Evolutionary conservation across 1,140 invertebrate genomes (phyloP), one percentile per base, ranked within the genome.

Genomic region (Hermetia illucens): DNA sequence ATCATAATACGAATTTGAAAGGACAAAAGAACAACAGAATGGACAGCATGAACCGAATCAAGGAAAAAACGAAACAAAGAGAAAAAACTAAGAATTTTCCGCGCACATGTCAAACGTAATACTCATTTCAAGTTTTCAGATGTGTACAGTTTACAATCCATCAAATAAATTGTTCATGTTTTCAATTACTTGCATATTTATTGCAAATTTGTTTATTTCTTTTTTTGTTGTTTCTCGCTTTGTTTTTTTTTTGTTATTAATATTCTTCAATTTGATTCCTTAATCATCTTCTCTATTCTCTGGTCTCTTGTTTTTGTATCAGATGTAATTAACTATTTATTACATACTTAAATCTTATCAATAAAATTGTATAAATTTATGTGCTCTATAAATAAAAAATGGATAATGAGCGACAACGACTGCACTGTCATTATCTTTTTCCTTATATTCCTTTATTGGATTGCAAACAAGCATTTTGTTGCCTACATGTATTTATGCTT

Each of bases 151-250:
- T 3, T 16, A 5, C 4, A n/a, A 30, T 16, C 4, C 10, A 4
- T 16, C 27, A 34, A 36, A 25, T 21, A 36, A 40, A 35, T 17
- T 21, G 35, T 25, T 19, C 22, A 35, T 27, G 20, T 32, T 34
- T 24, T 30, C 29, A 25, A 25, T 30, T 5, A 30, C 13, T 30
- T 30, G 17, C 13, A 4, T 30, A 13, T 34, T n/a, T 21, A 10
- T n/a, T 29, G 8, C 24, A 38, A 17, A 1, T n/a, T n/a, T n/a
- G n/a, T n/a, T 36, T 40, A 29, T 40, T 35, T 34, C 20, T 30
- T 5, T 25, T 13, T 21, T 19, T 33, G 21, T 40, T 30, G 29
- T 13, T 24, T 8, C 24, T 12, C 16, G 10, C 12, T 4, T 34
- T 9, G 8, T 10, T 13, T 36, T 15, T 36, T 16, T 36, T 15